Base-by-base conservation (phyloP, 2,113 vertebrate genomes). In the Microtus montanus region DNA sequence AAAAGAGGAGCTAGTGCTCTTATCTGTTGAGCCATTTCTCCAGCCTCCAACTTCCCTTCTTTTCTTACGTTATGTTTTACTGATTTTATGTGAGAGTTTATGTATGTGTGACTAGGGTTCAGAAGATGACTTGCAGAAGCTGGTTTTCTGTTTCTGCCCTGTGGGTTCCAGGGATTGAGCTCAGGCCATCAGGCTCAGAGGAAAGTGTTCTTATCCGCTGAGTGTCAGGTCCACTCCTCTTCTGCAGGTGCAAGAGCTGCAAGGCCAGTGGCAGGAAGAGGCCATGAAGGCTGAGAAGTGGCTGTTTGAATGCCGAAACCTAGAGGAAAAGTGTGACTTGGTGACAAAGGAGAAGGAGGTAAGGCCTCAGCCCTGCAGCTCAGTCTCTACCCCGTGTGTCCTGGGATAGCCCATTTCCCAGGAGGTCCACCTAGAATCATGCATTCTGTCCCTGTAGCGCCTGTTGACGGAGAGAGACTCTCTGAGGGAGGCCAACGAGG, bases 331-430 rank as follows among this genome's bases (percentile, higher is more conserved):
- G 96, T 99, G 98, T 7, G 98, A 99, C 8, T 98, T 98, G 0
- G 97, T 99, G 96, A 97, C 97, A 66, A 99, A 99, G 94, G 99
- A 99, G 98, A 99, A 99, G 96, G 99, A 99, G 98, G 99, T 99
- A 97, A 98, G 97, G 11, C 38, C 4, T 61, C 24, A 9, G 24
- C 83, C 41, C 38, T 5, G 22, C 5, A 3, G 20, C 30, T 38
- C 58, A 28, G 70, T 15, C 70, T 54, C 44, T 4, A 11, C 6
- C 58, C 80, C 35, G 30, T 7, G 5, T 74, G 5, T 74, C 74
- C 66, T 22, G n/a, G 61, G 41, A 13, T 26, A 44, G 77, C 70
- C 30, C 24, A 3, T 19, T 54, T 22, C 22, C 61, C 7, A 5
- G 7, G 52, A 64, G 33, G 26, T 54, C 0, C 0, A 22, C 13